Evolutionary conservation across 2,797 vertebrate genomes (phyloP), one percentile per base, ranked within the genome.

Genomic region (Champsocephalus gunnari): DNA sequence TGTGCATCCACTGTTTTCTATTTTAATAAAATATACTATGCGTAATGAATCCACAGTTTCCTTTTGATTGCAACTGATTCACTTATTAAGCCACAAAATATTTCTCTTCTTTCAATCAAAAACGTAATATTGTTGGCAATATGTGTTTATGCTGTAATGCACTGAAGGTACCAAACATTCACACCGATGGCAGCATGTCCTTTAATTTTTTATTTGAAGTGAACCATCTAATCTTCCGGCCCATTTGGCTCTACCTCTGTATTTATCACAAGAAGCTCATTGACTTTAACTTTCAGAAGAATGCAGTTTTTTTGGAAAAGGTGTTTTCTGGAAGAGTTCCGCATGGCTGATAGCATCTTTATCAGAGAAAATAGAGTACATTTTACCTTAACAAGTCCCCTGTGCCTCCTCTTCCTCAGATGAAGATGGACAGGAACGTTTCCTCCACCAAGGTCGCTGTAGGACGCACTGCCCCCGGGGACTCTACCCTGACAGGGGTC

Each of bases 391-490:
- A 85, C 75, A 71, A 54, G 49, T 82, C 65, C 54, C 75, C 61
- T 60, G 49, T 64, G 59, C 87, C 51, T 67, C 34, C 32, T 79
- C 61, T 41, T 79, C 80, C 82, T 61, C 83, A 96, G 95, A 95
- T 90, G 91, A 95, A 90, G 93, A 95, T 59, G 95, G 95, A 76
- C 88, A 86, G 74, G 95, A 96, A 64, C 93, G 92, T 62, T 96
- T 95, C 86, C 92, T 96, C 47, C 83, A 95, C 84, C 94, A 95
- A 87, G 94, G 93, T 77, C 95, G 92, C 83, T 96, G 95, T 83
- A 91, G 94, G 86, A 84, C 94, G 19, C 94, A 95, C 87, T 96
- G 95, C 77, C 94, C 95, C 43, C 88, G 94, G 62, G 93, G 94
- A 71, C 92, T 93, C 79, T 95, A 94, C 82, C 82, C 92, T 32